These are phyloP conservation scores for Lasius fuliginosus DNA, from an alignment of 2,888 invertebrate genomes.

Conservation along the genomic window DNA sequence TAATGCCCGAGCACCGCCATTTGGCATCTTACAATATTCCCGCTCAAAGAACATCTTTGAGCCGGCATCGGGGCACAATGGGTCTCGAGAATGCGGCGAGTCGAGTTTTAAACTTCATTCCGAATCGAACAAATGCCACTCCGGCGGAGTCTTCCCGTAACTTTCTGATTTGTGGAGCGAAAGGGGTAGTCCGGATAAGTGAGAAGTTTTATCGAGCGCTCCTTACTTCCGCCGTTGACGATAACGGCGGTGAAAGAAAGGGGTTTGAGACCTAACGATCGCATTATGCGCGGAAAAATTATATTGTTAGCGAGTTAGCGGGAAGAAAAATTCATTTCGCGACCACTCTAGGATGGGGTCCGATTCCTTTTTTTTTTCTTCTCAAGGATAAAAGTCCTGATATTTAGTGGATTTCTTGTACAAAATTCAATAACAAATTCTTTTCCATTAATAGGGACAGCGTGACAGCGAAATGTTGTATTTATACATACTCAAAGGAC, in stretches of 20 bases:
- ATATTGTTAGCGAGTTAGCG: constrained; percentile 55
- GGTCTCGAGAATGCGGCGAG: constrained; percentile 43
- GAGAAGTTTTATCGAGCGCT: constrained; percentile 74
- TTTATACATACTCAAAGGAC: not conserved
- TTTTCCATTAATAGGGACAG: constrained; percentile 9
- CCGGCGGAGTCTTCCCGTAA: constrained; percentile 51
- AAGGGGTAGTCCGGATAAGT: constrained; percentile 74
- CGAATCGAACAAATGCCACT: constrained; percentile 64
- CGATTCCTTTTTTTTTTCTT: not conserved
- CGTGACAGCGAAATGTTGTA: not conserved
- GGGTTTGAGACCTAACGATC: constrained; percentile 50
- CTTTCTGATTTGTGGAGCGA: constrained; percentile 70
- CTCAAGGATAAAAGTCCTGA: not conserved
- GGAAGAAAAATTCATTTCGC: constrained; percentile 53
- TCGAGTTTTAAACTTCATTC: constrained; percentile 76
- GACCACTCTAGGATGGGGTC: constrained; percentile 1
- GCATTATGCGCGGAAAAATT: constrained; percentile 64
- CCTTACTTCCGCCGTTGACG: constrained; percentile 55
- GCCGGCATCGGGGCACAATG: constrained; percentile 32
- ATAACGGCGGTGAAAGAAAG: constrained; percentile 17
- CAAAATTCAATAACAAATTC: constrained; percentile 11
- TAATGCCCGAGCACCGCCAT: constrained; percentile 45
- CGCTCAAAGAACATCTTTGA: constrained; percentile 41
- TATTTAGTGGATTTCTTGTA: constrained; percentile 23
- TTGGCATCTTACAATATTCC: constrained; percentile 51